Conservation (phyloP, 2,797 vertebrate species). For the Darevskia mixta region DNA sequence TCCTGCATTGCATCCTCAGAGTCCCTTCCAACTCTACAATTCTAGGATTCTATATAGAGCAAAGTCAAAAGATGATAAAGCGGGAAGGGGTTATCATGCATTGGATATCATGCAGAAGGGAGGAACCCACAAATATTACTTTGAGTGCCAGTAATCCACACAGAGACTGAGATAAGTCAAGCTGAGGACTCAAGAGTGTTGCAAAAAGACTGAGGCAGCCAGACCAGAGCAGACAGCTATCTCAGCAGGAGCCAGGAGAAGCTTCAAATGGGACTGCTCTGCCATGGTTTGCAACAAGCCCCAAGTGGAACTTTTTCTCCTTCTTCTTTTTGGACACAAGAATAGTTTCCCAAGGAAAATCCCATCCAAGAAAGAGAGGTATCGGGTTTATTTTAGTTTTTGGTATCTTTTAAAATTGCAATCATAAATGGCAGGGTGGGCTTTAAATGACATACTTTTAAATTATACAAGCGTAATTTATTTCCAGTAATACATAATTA, state of each 20-base stretch:
- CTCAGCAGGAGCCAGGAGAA: background rate
- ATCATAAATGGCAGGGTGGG: background rate
- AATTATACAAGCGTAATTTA: conserved; percentile 30
- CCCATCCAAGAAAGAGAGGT: background rate
- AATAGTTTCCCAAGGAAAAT: background rate
- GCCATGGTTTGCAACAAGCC: background rate
- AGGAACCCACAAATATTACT: too few relatives aligned
- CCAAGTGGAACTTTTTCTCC: background rate
- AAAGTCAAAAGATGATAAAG: too few relatives aligned
- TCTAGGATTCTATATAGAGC: too few relatives aligned
- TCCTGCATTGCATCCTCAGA: too few relatives aligned
- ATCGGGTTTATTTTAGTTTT: background rate
- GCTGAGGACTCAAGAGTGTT: too few relatives aligned
- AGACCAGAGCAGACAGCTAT: background rate
- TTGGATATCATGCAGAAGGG: too few relatives aligned
- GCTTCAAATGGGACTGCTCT: background rate
- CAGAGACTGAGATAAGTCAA: too few relatives aligned
- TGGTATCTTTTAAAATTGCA: background rate
- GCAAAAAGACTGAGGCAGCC: too few relatives aligned
- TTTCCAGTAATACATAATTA: background rate
- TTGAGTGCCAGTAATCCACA: too few relatives aligned
- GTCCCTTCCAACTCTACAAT: too few relatives aligned
- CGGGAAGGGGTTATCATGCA: too few relatives aligned
- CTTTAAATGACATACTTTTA: background rate
- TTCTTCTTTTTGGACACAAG: background rate